Percentiles rank a stretch among this genome's conserved stretches.
Conservation (phyloP, 2,113 vertebrate species). For the Saccopteryx leptura region DNA sequence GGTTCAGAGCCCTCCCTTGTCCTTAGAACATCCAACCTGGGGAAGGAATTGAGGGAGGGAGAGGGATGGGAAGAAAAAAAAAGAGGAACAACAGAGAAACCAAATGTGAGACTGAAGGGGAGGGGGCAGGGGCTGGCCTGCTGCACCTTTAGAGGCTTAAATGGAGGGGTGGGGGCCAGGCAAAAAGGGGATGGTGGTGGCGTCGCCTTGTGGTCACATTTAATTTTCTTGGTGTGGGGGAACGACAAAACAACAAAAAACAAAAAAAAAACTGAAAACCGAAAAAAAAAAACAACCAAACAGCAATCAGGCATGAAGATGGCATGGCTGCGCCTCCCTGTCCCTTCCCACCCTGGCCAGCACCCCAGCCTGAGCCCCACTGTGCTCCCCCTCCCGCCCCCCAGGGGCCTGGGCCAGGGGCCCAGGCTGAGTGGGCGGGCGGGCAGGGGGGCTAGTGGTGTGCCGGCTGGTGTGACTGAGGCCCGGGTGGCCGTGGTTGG, state of each 20-base stretch:
- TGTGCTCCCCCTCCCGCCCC: slow-evolving; percentile 71
- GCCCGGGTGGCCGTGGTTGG: slow-evolving; percentile 34
- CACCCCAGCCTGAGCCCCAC: slow-evolving; percentile 67
- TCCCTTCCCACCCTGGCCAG: slow-evolving; percentile 68
- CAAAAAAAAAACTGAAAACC: slow-evolving; percentile 28
- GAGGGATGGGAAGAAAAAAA: background rate
- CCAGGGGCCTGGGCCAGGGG: slow-evolving; percentile 79
- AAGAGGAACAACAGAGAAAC: slow-evolving; percentile 73
- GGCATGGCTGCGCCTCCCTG: slow-evolving; percentile 75
- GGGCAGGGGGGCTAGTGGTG: slow-evolving; percentile 27
- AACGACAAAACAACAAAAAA: slow-evolving; percentile 77
- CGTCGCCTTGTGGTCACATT: slow-evolving; percentile 88
- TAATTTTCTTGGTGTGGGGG: slow-evolving; percentile 60
- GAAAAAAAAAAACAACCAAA: slow-evolving; percentile 69
- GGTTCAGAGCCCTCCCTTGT: slow-evolving; percentile 67
- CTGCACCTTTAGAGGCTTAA: slow-evolving; percentile 71
- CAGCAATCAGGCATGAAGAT: slow-evolving; percentile 84
- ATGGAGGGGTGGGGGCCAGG: slow-evolving; percentile 85
- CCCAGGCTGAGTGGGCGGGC: slow-evolving; percentile 59
- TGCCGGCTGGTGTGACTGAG: slow-evolving; percentile 57
- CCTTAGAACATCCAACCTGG: slow-evolving; percentile 67
- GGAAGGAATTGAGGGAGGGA: slow-evolving; percentile 24
- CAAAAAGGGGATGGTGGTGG: slow-evolving; percentile 84
- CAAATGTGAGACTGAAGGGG: slow-evolving; percentile 66
- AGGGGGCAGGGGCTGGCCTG: slow-evolving; percentile 32